phyloP scores from a whole-genome alignment of 2,113 vertebrate genomes.

The Alethe diademata region DNA sequence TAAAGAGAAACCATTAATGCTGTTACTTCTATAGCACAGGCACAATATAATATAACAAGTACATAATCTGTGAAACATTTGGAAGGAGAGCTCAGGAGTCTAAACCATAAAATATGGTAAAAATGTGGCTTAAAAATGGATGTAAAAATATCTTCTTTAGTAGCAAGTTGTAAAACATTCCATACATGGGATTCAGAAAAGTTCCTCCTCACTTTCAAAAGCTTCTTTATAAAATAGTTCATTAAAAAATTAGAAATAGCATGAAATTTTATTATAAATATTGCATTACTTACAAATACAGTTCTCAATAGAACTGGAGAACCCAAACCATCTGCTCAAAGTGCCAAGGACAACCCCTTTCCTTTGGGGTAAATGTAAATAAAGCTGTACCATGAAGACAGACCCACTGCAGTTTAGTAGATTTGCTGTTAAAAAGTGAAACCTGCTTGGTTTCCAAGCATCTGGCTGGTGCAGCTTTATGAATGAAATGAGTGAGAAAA shows the following conservation, averaged over 20 bases:
- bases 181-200: not conserved
- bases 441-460: not conserved
- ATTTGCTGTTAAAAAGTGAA: not conserved
- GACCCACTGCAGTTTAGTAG: not conserved
- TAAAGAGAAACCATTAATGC: not conserved
- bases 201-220: not conserved
- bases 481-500: not conserved
- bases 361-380: not conserved
- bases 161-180: not conserved
- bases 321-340: constrained; percentile 40
- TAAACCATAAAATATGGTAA: not conserved
- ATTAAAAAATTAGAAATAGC: not conserved
- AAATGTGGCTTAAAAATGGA: not conserved
- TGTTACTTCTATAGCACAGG: not conserved
- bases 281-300: constrained; percentile 1
- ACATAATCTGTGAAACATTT: not conserved
- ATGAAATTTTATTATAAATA: not conserved
- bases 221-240: not conserved
- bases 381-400: not conserved
- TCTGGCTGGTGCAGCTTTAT: not conserved
- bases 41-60: not conserved
- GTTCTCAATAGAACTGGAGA: constrained; percentile 32
- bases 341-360: not conserved
- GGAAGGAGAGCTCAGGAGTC: not conserved
- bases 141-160: not conserved